Percentiles rank a stretch among this genome's conserved stretches.
Conservation (phyloP, 2,888 invertebrate species). For the Aspidapion aeneum region DNA sequence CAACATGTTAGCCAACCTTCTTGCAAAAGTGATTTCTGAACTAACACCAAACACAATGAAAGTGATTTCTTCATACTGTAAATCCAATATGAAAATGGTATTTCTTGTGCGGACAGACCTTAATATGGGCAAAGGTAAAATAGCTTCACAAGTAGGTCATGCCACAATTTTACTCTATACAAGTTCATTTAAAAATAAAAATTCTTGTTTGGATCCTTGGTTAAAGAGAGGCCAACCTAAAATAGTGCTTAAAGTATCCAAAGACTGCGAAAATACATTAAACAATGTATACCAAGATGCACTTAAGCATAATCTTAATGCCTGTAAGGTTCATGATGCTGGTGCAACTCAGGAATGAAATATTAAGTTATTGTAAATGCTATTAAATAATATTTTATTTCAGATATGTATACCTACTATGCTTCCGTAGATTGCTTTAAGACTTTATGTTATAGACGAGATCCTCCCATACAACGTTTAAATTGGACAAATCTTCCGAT, state of each 20-base stretch:
- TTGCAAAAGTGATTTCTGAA: no score
- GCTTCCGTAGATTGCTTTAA: no score
- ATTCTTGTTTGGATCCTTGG: slow-evolving; percentile 59
- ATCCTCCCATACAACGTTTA: no score
- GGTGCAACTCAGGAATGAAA: slow-evolving; percentile 72
- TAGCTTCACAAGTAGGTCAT: slow-evolving; percentile 77
- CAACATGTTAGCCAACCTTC: slow-evolving; percentile 15
- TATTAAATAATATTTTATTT: no score
- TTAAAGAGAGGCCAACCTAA: slow-evolving; percentile 67
- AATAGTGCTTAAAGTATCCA: slow-evolving; percentile 63
- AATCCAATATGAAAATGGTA: slow-evolving; percentile 70
- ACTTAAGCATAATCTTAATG: slow-evolving; percentile 48
- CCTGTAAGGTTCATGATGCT: slow-evolving; percentile 64
- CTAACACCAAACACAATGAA: slow-evolving; percentile 15
- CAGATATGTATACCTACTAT: no score
- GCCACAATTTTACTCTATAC: slow-evolving; percentile 70
- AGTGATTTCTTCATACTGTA: slow-evolving; percentile 12
- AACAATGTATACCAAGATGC: slow-evolving; percentile 53
- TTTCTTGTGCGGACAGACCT: slow-evolving; percentile 73
- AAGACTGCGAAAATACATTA: slow-evolving; percentile 48
- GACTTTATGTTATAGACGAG: no score
- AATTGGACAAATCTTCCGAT: no score
- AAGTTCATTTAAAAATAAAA: slow-evolving; percentile 46
- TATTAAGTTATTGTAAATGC: no score
- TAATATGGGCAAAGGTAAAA: slow-evolving; percentile 74